Conservation (phyloP, 1,140 invertebrate genomes). For the Mizuhopecten yessoensis region DNA sequence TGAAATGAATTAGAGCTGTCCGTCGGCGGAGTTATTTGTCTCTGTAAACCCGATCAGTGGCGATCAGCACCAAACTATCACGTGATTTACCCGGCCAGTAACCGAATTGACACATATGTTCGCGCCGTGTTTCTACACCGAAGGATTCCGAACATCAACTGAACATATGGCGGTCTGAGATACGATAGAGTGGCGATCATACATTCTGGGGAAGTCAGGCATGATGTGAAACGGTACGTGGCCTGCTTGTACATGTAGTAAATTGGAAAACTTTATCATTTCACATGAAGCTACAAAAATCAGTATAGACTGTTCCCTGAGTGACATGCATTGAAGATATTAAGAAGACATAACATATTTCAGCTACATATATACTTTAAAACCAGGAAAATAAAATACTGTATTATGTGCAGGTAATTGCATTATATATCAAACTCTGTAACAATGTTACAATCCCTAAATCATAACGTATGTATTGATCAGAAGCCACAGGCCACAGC, state of each 20-base stretch:
- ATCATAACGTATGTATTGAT: too few species aligned
- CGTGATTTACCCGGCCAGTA: neutral
- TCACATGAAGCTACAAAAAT: neutral
- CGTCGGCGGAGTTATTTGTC: neutral
- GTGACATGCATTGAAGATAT: neutral
- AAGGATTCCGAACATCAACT: neutral
- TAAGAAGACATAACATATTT: too few species aligned
- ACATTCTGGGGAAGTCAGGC: neutral
- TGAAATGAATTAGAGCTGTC: conserved; percentile 38
- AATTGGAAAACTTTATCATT: neutral
- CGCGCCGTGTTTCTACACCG: neutral
- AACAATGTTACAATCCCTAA: too few species aligned
- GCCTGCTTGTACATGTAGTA: neutral
- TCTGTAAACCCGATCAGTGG: neutral
- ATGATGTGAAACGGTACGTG: neutral
- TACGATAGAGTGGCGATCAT: neutral
- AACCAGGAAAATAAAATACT: too few species aligned
- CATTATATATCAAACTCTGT: too few species aligned
- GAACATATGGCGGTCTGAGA: conserved; percentile 9
- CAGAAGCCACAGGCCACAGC: too few species aligned
- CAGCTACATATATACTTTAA: too few species aligned
- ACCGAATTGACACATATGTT: conserved; percentile 24
- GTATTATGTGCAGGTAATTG: too few species aligned
- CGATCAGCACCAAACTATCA: neutral
- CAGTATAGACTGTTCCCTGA: neutral